Evolutionary conservation across 2,888 invertebrate species (phyloP).

Genomic region (Seira sanloemensis): DNA sequence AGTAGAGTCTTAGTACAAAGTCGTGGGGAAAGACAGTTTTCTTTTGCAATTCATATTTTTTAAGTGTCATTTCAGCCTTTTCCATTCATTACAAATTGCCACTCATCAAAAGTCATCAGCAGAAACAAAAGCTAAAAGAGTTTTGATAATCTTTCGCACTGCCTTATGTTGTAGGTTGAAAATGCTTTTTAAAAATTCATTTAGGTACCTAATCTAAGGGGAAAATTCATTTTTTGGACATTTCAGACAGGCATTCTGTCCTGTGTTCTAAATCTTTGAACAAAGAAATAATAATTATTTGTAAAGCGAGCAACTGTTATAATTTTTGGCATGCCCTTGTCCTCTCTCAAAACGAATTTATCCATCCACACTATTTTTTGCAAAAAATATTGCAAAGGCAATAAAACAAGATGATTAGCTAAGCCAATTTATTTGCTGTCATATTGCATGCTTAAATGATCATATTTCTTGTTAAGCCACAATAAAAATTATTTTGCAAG

Average conservation of each 20-base stretch:
- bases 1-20: too few relatives aligned
- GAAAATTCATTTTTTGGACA: not conserved
- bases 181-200: not conserved
- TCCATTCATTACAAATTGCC: conserved; percentile 4
- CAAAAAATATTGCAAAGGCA: not conserved
- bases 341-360: not conserved
- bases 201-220: not conserved
- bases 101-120: not conserved
- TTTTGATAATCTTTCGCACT: not conserved
- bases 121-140: not conserved
- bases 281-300: not conserved
- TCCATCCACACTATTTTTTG: not conserved
- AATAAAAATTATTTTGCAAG: not conserved
- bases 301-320: not conserved
- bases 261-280: not conserved
- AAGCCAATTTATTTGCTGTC: not conserved
- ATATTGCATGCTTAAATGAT: not conserved
- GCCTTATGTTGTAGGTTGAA: too few relatives aligned
- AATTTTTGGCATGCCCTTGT: not conserved
- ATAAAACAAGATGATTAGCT: too few relatives aligned
- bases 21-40: too few relatives aligned
- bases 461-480: not conserved
- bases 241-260: not conserved
- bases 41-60: conserved; percentile 19
- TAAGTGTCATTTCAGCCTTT: conserved; percentile 18